These are phyloP conservation scores for Plemyria rubiginata DNA, from an alignment of 2,888 invertebrate species.

Conservation along the genomic window DNA sequence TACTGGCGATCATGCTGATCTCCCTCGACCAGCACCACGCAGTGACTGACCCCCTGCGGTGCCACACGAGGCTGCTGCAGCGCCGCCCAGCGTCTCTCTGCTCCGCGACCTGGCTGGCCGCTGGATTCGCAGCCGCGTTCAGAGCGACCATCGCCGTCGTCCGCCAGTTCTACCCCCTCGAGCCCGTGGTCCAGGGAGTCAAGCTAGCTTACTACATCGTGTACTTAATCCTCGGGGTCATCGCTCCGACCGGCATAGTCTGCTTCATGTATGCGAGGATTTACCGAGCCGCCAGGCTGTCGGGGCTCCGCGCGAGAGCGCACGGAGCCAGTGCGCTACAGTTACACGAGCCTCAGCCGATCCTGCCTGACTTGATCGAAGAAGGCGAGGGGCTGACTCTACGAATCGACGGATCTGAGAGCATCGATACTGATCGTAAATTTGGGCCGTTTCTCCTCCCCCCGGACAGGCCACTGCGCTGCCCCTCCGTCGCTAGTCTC, in stretches of 20 bases:
- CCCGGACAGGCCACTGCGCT: constrained; percentile 73
- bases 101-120: constrained; percentile 83
- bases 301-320: constrained; percentile 81
- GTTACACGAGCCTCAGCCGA: constrained; percentile 75
- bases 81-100: constrained; percentile 76
- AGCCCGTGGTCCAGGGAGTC: constrained; percentile 62
- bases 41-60: constrained; percentile 79
- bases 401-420: constrained; percentile 71
- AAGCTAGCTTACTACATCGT: constrained; percentile 69
- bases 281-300: constrained; percentile 90
- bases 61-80: constrained; percentile 80
- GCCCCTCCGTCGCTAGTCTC: constrained; percentile 77
- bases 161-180: constrained; percentile 62
- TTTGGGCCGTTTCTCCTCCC: constrained; percentile 78
- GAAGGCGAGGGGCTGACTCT: constrained; percentile 77
- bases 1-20: constrained; percentile 74
- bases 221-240: constrained; percentile 70
- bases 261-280: constrained; percentile 90
- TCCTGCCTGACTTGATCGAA: constrained; percentile 72
- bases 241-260: constrained; percentile 85
- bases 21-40: constrained; percentile 84
- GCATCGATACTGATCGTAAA: constrained; percentile 57
- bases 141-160: constrained; percentile 67
- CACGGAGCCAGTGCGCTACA: constrained; percentile 81
- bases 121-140: constrained; percentile 67